Base-by-base conservation (phyloP, 2,797 vertebrate species). In the Philypnodon macrostomus region DNA sequence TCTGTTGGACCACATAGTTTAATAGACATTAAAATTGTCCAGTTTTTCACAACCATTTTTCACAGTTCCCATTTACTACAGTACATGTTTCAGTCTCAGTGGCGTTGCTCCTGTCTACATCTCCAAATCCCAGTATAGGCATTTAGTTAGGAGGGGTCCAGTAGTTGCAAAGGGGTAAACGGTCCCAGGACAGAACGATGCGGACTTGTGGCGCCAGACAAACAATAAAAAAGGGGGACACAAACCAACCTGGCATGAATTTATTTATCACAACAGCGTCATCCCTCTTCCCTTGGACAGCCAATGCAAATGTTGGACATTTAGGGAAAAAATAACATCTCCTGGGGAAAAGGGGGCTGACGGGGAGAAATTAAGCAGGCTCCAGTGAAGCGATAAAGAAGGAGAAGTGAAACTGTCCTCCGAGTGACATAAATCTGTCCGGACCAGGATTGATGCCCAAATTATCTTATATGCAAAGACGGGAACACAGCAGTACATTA, bases 381-480 rank as follows among this genome's bases (percentile, higher is more conserved):
- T 97, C 95, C 94, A 95, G 92, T 93, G 93, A 96, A 97, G 94
- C 93, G 91, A 94, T 96, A 94, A 95, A 94, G 93, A 95, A 93
- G 91, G 93, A 93, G 96, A 96, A 94, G 93, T 96, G 93, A 94
- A 95, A 93, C 93, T 94, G 93, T 96, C 94, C 94, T 96, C 92
- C 81, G 95, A 96, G 95, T 96, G 94, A 94, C 94, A 96, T 96
- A 95, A 97, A 97, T 97, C 95, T 95, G 94, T 95, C 93, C 89
- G 88, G 74, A 81, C 83, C 87, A 93, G 90, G 93, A 96, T 96
- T 94, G 94, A 95, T 97, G 94, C 93, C 92, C 93, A 94, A 96
- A 97, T 97, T 94, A 98, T 97, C 94, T 94, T 96, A 95, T 97
- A 96, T 96, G 94, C 93, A 96, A 94, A 97, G 94, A 96, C 92